These are phyloP conservation scores for Trichonephila clavipes DNA, from an alignment of 1,140 invertebrate genomes.

Conservation along the genomic window DNA sequence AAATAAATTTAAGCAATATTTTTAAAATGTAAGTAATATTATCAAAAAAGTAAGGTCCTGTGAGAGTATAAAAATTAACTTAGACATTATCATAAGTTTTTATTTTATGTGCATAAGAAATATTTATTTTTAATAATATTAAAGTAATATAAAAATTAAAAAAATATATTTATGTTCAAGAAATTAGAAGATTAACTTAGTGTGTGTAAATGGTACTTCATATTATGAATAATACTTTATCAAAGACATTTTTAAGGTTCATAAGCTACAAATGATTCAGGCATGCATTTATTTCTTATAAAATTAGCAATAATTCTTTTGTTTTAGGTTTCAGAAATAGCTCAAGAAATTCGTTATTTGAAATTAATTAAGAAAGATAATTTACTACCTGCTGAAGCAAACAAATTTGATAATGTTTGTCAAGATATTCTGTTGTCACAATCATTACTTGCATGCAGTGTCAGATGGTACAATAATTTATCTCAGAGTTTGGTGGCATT, in stretches of 20 bases:
- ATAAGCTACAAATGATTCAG: not conserved
- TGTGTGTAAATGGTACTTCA: not conserved
- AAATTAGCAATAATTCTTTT: not conserved
- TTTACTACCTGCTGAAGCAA: not conserved
- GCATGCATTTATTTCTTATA: not conserved
- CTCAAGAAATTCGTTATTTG: conserved; percentile 39
- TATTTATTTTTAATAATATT: no score
- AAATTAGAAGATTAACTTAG: no score
- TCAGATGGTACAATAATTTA: conserved; percentile 60
- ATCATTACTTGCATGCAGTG: conserved; percentile 45
- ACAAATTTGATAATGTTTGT: not conserved
- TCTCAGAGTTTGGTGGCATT: conserved; percentile 25
- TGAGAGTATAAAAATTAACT: no score
- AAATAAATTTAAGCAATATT: no score
- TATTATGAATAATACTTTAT: not conserved
- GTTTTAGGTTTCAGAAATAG: conserved; percentile 44
- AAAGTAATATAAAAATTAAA: no score
- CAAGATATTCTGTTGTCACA: not conserved
- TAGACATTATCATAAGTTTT: no score
- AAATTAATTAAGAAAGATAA: conserved; percentile 17
- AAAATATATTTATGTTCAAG: no score
- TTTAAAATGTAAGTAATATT: no score
- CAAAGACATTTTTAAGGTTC: not conserved
- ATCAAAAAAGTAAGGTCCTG: no score
- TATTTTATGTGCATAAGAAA: no score